Percentiles rank a stretch among this genome's conserved stretches.
phyloP scores from a whole-genome alignment of 2,797 vertebrate genomes.

The Acropternis orthonyx region DNA sequence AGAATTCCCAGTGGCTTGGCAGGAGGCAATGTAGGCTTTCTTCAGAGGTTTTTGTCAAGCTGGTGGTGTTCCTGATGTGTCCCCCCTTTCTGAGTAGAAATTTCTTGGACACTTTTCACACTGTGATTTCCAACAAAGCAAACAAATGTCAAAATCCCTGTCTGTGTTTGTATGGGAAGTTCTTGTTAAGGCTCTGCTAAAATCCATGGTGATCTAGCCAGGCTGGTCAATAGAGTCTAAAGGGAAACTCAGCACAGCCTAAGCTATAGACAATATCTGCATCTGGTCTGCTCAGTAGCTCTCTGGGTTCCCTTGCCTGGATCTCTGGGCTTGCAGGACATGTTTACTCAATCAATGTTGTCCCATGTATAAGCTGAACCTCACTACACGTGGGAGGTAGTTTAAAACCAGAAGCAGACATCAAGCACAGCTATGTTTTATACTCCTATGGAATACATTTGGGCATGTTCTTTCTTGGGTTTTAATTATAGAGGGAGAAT shows the following conservation, averaged over 20 bases:
- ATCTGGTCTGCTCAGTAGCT: neutral
- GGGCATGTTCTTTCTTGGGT: neutral
- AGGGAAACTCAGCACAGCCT: neutral
- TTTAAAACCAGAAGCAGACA: neutral
- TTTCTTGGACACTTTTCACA: neutral
- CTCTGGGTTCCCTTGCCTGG: neutral
- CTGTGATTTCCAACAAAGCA: neutral
- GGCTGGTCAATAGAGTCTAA: neutral
- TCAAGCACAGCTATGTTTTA: neutral
- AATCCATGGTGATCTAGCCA: neutral
- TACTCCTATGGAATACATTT: neutral
- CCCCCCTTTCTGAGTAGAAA: rapidly evolving
- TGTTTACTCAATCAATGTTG: neutral
- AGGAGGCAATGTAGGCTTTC: neutral
- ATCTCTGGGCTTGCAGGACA: neutral
- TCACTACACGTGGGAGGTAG: neutral
- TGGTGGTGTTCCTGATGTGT: neutral
- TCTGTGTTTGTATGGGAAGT: neutral
- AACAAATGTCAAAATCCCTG: neutral
- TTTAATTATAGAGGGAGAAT: neutral
- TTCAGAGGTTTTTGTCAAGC: neutral
- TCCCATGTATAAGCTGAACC: neutral
- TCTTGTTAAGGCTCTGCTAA: neutral
- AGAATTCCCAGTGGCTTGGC: neutral
- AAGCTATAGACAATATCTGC: neutral